Conservation (phyloP, 2,888 invertebrate genomes). For the Norana najaformis region DNA sequence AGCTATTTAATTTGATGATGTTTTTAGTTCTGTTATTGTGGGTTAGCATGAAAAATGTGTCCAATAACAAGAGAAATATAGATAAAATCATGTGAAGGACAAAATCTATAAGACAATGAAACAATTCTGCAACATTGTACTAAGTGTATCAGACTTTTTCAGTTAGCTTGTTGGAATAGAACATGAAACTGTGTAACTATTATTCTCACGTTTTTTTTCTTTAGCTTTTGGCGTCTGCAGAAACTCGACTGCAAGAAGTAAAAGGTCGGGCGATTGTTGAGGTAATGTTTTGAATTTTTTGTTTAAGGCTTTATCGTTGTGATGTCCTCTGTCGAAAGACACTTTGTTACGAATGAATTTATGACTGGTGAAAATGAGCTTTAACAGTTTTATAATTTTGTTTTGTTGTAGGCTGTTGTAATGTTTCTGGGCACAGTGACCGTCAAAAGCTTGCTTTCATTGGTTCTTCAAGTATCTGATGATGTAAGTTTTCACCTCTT, state of each 20-base stretch:
- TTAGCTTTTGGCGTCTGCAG: not conserved
- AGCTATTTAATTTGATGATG: not conserved
- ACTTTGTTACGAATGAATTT: not conserved
- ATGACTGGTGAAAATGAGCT: not conserved
- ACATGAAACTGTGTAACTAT: not conserved
- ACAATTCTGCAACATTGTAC: no score
- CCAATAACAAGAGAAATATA: no score
- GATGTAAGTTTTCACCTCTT: not conserved
- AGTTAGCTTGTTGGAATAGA: not conserved
- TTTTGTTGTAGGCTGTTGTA: not conserved
- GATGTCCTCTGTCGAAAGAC: not conserved
- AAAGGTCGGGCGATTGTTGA: not conserved
- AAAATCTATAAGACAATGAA: not conserved
- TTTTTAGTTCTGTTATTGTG: not conserved
- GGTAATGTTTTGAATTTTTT: not conserved
- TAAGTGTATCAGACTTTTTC: no score
- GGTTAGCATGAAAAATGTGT: not conserved
- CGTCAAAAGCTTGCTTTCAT: not conserved
- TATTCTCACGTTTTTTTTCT: not conserved
- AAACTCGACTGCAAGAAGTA: not conserved
- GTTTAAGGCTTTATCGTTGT: not conserved
- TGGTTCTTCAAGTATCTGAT: not conserved
- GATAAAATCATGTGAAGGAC: not conserved
- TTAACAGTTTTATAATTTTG: not conserved
- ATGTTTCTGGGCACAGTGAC: not conserved